These are phyloP conservation scores for Lepus townsendii DNA, from an alignment of 2,797 vertebrate species.

Conservation along the genomic window DNA sequence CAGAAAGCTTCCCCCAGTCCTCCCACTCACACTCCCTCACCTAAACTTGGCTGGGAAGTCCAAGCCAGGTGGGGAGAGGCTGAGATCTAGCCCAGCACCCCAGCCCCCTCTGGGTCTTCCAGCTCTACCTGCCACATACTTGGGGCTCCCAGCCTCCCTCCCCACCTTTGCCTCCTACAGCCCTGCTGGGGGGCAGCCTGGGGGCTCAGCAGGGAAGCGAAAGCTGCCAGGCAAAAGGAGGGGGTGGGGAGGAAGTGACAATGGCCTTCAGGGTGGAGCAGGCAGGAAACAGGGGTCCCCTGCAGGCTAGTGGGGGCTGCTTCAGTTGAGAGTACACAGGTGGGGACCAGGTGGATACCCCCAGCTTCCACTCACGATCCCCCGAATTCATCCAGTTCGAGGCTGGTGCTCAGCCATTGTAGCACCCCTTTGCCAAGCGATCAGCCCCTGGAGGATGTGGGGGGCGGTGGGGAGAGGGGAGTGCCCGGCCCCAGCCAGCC, in stretches of 20 bases:
- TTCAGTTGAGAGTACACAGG: neutral
- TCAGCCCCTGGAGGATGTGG: neutral
- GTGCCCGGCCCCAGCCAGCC: neutral
- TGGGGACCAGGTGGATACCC: neutral
- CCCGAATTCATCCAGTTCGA: neutral
- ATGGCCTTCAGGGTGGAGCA: neutral
- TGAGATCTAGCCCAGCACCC: neutral
- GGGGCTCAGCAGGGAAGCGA: slow-evolving; percentile 4
- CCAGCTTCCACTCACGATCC: neutral
- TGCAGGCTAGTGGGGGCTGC: neutral
- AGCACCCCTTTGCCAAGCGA: neutral
- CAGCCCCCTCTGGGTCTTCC: neutral
- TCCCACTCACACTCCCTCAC: no score
- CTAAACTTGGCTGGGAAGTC: neutral
- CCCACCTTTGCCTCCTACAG: neutral
- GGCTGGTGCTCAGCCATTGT: neutral
- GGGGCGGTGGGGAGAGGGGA: neutral
- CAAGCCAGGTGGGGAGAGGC: neutral
- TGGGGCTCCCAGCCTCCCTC: neutral
- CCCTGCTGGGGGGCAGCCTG: neutral
- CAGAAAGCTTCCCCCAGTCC: neutral
- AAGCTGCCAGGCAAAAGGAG: neutral
- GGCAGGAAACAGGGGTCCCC: neutral
- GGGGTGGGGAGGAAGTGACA: neutral
- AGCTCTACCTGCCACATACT: neutral